Base-by-base conservation (phyloP, 2,888 invertebrate species). In the Clusia tigrina region DNA sequence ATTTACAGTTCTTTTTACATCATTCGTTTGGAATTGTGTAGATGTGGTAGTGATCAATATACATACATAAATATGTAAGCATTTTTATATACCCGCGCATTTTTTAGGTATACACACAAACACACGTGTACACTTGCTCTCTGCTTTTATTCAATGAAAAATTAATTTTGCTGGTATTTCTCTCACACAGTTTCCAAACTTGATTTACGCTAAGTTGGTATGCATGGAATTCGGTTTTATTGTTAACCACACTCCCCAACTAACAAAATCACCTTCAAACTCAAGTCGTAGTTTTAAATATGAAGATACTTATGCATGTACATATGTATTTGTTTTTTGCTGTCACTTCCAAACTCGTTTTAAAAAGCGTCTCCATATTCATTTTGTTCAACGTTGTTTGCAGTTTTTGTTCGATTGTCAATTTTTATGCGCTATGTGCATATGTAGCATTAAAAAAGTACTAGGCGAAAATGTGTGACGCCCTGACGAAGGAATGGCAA, bases 111-210 rank as follows among this genome's bases (percentile, higher is more conserved):
- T 9, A 32, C 6, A 32, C 32, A 9, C 32, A 32, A 6, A 32
- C 32, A 32, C 12, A 15, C 42, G n/a, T n/a, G 6, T 17, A 42
- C 42, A n/a, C 42, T 25, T 24, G 17, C 20, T 26, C 25, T 54
- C 15, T 9, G 2, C n/a, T 18, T 57, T 53, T 57, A 57, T 62
- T 62, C 53, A 62, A 57, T 62, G 62, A 62, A 62, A 57, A 53
- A 26, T 17, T 20, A 26, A 15, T 20, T 58, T 58, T 54, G 20
- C n/a, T n/a, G n/a, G n/a, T 37, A 24, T 12, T 2, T 1, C 18
- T 17, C 18, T 55, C 5, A 10, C 37, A 46, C 25, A 18, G 52
- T 32, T 51, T 52, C 20, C 52, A 52, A 37, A 57, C 38, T n/a
- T 23, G 24, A 18, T 22, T 51, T 57, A 62, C 57, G 32, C 53